Base-by-base conservation (phyloP, 2,888 invertebrate genomes). In the Eupeodes luniger region DNA sequence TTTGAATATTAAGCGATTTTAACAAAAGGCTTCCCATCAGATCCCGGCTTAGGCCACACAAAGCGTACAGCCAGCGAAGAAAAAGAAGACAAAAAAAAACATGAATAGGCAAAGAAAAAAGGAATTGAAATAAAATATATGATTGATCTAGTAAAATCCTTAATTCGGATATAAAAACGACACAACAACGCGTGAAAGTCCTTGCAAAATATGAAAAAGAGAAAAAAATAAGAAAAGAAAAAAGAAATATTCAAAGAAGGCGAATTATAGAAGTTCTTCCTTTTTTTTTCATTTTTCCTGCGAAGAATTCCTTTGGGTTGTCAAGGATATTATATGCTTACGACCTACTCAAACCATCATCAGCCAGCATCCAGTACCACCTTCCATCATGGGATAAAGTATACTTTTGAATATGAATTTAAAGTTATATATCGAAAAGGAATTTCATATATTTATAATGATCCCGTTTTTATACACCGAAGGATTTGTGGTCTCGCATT, bases 1-100 rank as follows among this genome's bases (percentile, higher is more conserved):
- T 88, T 88, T 88, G 88, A 84, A 88, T 85, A 88, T 81, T 80
- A 81, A 88, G 81, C 88, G 84, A 79, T 88, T 84, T 64, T 44
- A 66, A 82, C 75, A 86, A 86, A 86, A 70, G 61, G 59, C 61
- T 70, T 86, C 67, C 72, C 40, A 40, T 40, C 82, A 81, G 81
- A 77, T 81, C 67, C 80, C 79, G 81, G 81, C 78, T 81, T 81
- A 85, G 81, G 77, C 72, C 74, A 27, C 81, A 78, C 77, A 69
- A 79, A 82, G 67, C 53, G 44, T 53, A 53, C 66, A 40, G n/a
- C 47, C 66, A 40, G n/a, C 47, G 59, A 49, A 61, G n/a, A 61
- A 82, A 44, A 74, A 61, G 11, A 61, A 82, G 34, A 49, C 72
- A 47, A 57, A 44, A 67, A 59, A 27, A n/a, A 70, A 59, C 53